These are phyloP conservation scores for Cydia fagiglandana DNA, from an alignment of 1,140 invertebrate genomes.

Conservation along the genomic window DNA sequence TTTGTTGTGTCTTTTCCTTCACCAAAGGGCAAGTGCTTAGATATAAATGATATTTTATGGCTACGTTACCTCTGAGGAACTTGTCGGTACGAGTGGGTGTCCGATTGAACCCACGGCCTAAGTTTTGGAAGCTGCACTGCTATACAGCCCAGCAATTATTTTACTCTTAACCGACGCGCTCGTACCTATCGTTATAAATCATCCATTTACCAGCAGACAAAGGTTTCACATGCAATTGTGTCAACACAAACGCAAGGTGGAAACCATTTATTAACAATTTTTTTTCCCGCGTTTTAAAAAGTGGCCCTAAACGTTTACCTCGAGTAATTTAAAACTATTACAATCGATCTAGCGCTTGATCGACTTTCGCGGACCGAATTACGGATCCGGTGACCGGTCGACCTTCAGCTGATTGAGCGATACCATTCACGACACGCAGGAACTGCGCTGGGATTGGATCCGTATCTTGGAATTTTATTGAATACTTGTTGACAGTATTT, in stretches of 20 bases:
- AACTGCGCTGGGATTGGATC: background rate
- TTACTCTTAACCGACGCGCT: no score
- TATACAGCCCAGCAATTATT: no score
- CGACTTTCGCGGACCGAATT: slow-evolving; percentile 4
- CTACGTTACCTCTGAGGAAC: background rate
- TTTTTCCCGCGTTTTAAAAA: background rate
- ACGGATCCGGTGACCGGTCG: background rate
- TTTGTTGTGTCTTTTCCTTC: background rate
- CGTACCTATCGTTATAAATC: background rate
- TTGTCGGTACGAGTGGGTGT: no score
- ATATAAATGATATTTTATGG: no score
- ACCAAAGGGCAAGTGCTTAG: background rate
- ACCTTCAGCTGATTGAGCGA: slow-evolving; percentile 20
- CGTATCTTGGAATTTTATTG: background rate
- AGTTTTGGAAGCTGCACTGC: no score
- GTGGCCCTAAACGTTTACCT: background rate
- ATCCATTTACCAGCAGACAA: background rate
- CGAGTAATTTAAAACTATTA: background rate
- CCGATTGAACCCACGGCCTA: background rate
- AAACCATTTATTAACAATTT: background rate
- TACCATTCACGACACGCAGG: background rate
- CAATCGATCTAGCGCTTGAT: background rate
- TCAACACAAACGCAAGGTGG: background rate
- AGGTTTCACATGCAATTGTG: background rate
- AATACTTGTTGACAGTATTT: background rate